Evolutionary conservation across 2,888 invertebrate species (phyloP).

Genomic region (Erynnis tages): DNA sequence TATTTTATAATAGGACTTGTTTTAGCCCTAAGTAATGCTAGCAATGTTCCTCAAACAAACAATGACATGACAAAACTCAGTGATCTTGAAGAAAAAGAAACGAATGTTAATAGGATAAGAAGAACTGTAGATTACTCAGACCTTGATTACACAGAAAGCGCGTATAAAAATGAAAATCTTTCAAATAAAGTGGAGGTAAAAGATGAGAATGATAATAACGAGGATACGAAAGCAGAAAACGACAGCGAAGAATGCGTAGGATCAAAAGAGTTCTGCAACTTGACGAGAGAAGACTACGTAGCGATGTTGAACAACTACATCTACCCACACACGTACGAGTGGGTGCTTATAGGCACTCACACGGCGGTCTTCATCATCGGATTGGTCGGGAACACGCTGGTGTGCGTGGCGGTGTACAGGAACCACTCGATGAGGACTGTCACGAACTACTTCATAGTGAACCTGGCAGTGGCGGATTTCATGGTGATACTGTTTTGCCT

Average conservation of each 20-base stretch:
- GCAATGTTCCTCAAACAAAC: background rate
- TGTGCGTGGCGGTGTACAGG: conserved; percentile 93
- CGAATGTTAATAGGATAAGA: background rate
- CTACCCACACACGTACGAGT: conserved; percentile 87
- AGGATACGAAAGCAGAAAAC: background rate
- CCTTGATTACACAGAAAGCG: background rate
- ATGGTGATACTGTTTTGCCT: conserved; percentile 94
- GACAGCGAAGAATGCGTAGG: conserved; percentile 60
- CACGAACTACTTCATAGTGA: conserved; percentile 96
- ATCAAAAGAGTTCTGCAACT: conserved; percentile 66
- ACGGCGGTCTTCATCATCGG: conserved; percentile 89
- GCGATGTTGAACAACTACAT: conserved; percentile 83
- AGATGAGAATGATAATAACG: background rate
- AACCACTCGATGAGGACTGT: conserved; percentile 95
- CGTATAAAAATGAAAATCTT: background rate
- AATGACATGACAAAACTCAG: no score
- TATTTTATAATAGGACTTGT: conserved; percentile 1
- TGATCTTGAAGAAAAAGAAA: background rate
- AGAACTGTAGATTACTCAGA: conserved; percentile 18
- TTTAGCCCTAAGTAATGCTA: background rate
- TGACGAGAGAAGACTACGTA: conserved; percentile 81
- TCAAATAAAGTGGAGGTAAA: background rate
- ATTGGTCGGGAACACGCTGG: conserved; percentile 91
- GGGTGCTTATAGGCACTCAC: conserved; percentile 89
- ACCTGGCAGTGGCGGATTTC: conserved; percentile 93